phyloP scores from a whole-genome alignment of 2,888 invertebrate species.

The Choreutis nemorana region DNA sequence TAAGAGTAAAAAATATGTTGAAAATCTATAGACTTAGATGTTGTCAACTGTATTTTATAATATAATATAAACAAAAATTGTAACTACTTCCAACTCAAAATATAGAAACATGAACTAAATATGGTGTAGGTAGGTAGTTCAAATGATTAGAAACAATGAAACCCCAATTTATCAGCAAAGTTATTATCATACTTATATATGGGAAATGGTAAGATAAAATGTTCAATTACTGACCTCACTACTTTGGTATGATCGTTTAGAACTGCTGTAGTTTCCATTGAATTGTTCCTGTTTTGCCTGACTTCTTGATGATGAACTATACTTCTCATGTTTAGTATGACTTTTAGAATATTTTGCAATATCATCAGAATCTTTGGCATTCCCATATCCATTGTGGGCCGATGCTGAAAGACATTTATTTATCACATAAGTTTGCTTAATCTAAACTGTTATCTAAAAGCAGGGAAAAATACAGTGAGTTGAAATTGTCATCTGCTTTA shows the following conservation, averaged over 20 bases:
- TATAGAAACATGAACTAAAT: conserved; percentile 2
- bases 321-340: conserved; percentile 15
- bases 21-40: too few species aligned
- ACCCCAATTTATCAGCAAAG: too few species aligned
- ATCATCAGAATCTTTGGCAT: conserved; percentile 43
- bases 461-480: conserved; percentile 5
- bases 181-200: too few species aligned
- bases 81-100: conserved; percentile 1
- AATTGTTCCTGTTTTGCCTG: conserved; percentile 20
- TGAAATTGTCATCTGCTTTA: conserved; percentile 7
- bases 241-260: conserved; percentile 42
- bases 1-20: conserved; percentile 16
- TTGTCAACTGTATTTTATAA: too few species aligned
- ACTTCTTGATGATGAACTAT: conserved; percentile 17
- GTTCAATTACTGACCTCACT: conserved; percentile 50
- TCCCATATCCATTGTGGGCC: conserved; percentile 38
- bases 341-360: conserved; percentile 24
- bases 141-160: too few species aligned
- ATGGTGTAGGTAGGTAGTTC: conserved; percentile 3
- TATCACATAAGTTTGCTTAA: conserved; percentile 12
- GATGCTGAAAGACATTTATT: conserved; percentile 22
- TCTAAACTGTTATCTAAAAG: conserved; percentile 7
- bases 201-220: too few species aligned
- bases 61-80: not conserved
- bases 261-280: conserved; percentile 39